Base-by-base conservation (phyloP, 2,888 invertebrate genomes). In the Luperina testacea region DNA sequence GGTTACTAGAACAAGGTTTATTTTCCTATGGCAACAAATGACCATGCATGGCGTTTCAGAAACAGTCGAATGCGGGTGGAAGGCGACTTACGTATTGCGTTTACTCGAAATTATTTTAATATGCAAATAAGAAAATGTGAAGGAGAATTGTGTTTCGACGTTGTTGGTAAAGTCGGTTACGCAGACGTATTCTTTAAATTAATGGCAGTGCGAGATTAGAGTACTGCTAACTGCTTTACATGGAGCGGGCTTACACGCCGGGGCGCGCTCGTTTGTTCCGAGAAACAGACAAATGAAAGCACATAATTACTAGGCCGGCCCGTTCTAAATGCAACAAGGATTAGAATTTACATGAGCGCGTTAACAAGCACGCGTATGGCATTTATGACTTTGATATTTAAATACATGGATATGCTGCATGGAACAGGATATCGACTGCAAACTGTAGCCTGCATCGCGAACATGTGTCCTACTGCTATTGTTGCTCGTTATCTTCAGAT, bases 71-170 rank as follows among this genome's bases (percentile, higher is more conserved):
- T 88, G 90, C 90, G 92, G 92, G 92, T 93, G 91, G 94, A 93
- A 95, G 94, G 94, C 94, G 93, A 95, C 94, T 94, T 94, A 95
- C 95, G 95, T 96, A 96, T 95, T 95, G 95, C 95, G 96, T 95
- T 96, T 94, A 95, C 95, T 96, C 92, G 96, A 97, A 96, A 97
- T 97, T 95, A 97, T 96, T 97, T 97, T 97, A 96, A 96, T 96
- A 96, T 96, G 96, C 96, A 96, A 97, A 97, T 97, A 96, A 95
- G 96, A 96, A 96, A 95, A 96, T 96, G 96, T 96, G 95, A 95
- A 96, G 95, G 94, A 94, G 96, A 95, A 96, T 96, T 96, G 95
- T 95, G 93, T 95, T 96, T 94, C 94, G 95, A 95, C 94, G 95
- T 94, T 95, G 96, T 95, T 94, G 94, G 94, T 94, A 92, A 93